Percentiles rank a stretch among this genome's conserved stretches.
These are phyloP conservation scores for Timema cristinae DNA, from an alignment of 2,888 invertebrate species.

Conservation along the genomic window DNA sequence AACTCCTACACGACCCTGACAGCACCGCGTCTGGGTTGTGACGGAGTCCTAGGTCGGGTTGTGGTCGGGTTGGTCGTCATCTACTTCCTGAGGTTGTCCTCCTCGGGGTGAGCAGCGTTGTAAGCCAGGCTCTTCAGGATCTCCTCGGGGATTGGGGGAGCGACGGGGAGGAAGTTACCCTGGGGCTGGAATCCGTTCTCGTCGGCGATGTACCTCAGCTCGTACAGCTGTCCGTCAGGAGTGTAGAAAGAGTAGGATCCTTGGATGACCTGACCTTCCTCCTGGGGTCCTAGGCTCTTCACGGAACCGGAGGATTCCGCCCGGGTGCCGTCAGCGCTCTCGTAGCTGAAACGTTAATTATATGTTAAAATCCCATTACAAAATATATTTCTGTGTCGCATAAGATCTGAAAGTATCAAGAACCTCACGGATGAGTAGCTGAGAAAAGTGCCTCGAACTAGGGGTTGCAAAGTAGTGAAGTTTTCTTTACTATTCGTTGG, in stretches of 20 bases:
- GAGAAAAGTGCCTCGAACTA: too few species aligned
- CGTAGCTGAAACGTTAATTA: slow-evolving; percentile 50
- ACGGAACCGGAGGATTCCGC: slow-evolving; percentile 66
- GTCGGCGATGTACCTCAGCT: slow-evolving; percentile 64
- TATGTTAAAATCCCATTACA: too few species aligned
- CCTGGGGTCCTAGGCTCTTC: slow-evolving; percentile 63
- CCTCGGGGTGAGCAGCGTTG: slow-evolving; percentile 48
- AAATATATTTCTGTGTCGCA: too few species aligned
- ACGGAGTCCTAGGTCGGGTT: too few species aligned
- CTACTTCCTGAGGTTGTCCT: slow-evolving; percentile 40
- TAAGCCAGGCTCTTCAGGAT: slow-evolving; percentile 45
- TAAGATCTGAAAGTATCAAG: too few species aligned
- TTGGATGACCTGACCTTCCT: slow-evolving; percentile 62
- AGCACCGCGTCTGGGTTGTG: too few species aligned
- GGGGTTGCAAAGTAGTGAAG: too few species aligned
- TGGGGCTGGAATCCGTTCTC: slow-evolving; percentile 57
- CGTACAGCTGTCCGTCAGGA: slow-evolving; percentile 62
- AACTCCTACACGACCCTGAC: too few species aligned
- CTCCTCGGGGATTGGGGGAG: slow-evolving; percentile 46
- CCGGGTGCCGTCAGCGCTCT: slow-evolving; percentile 69
- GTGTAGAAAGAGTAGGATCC: slow-evolving; percentile 67
- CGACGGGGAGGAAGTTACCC: slow-evolving; percentile 46
- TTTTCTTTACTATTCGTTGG: too few species aligned
- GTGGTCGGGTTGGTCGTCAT: background rate
- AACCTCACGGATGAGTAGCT: too few species aligned